Evolutionary conservation across 2,888 invertebrate species (phyloP).

Genomic region (Phorcus lineatus): DNA sequence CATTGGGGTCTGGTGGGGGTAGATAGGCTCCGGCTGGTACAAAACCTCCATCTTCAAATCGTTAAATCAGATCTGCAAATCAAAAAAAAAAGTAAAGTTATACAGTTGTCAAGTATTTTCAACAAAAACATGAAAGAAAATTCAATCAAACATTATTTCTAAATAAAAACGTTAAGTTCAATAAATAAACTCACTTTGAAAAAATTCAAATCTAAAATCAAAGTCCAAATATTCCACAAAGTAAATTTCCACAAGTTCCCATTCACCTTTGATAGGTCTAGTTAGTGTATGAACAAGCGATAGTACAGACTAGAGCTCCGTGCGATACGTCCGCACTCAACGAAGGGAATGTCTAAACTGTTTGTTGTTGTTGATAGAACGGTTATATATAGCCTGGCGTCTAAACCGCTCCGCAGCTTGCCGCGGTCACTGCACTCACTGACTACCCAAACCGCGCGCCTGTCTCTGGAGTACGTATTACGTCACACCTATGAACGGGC

Average conservation of each 20-base stretch:
- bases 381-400: neutral
- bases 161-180: too few species aligned
- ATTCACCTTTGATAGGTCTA: neutral
- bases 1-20: conserved; percentile 28
- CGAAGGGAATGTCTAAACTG: neutral
- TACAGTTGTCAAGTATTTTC: neutral
- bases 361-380: conserved; percentile 12
- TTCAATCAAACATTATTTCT: too few species aligned
- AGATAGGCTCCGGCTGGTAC: conserved; percentile 34
- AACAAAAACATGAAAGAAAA: too few species aligned
- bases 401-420: neutral
- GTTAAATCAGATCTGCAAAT: conserved; percentile 10
- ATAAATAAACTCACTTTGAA: neutral
- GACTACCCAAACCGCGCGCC: neutral
- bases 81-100: neutral
- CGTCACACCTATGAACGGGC: neutral
- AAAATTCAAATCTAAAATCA: neutral
- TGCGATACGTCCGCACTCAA: neutral
- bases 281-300: too few species aligned
- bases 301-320: too few species aligned
- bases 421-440: neutral
- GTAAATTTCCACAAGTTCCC: neutral
- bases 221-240: too few species aligned
- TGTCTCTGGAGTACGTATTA: neutral
- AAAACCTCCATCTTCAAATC: conserved; percentile 42